Conservation (phyloP, 2,888 invertebrate species). For the Dicyrtoma fusca region DNA sequence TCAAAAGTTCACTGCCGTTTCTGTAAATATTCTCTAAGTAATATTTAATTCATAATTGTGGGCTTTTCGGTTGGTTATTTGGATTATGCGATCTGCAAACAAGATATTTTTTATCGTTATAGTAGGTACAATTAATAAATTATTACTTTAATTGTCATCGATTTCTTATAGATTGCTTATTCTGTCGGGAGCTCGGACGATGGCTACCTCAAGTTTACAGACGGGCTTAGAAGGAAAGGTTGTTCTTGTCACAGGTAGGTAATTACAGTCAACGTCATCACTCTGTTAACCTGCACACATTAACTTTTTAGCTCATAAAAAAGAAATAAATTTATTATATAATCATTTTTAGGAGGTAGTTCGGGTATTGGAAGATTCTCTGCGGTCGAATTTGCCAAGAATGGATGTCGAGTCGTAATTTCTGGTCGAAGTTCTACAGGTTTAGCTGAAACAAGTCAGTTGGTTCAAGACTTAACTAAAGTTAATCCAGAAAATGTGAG, state of each 20-base stretch:
- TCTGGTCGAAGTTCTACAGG: conserved; percentile 73
- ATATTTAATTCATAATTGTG: no score
- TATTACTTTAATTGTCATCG: not conserved
- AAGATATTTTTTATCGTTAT: no score
- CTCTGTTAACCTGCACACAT: no score
- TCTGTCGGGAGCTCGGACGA: not conserved
- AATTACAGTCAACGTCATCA: no score
- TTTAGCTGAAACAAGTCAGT: conserved; percentile 62
- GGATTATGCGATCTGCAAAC: no score
- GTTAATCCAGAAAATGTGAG: conserved; percentile 33
- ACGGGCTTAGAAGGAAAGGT: conserved; percentile 49
- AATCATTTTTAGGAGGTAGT: conserved; percentile 64
- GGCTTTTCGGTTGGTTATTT: no score
- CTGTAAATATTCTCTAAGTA: no score
- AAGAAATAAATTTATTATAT: conserved; percentile 23
- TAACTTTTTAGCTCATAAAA: no score
- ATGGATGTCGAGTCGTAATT: conserved; percentile 75
- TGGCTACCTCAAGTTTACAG: conserved; percentile 36
- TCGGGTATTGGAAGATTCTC: conserved; percentile 85
- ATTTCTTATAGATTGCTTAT: not conserved
- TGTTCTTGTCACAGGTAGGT: conserved; percentile 49
- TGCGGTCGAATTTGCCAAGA: conserved; percentile 73
- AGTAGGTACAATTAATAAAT: no score
- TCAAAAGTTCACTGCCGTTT: no score
- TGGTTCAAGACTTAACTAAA: conserved; percentile 41